A percentile compares a stretch with the other conserved stretches of the same genome.
Conservation (phyloP, 2,888 invertebrate genomes). For the Heliconius hortense region DNA sequence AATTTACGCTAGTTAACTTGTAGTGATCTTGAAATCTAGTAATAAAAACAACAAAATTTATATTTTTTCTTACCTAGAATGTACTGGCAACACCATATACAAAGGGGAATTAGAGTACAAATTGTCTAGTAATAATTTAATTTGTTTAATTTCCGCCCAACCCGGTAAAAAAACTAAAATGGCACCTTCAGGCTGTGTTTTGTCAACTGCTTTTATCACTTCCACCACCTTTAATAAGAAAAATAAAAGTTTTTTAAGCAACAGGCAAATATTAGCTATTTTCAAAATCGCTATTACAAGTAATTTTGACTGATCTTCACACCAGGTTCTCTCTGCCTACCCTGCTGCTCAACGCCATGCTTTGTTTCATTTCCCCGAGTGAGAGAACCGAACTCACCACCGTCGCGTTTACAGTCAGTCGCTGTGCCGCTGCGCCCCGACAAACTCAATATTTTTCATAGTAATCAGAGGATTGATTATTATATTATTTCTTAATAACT, state of each 20-base stretch:
- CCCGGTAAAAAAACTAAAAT: conserved; percentile 89
- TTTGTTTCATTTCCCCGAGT: no score
- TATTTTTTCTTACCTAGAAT: conserved; percentile 72
- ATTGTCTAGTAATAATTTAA: conserved; percentile 73
- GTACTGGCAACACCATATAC: conserved; percentile 77
- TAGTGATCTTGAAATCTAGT: no score
- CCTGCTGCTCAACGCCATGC: no score
- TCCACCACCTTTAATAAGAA: conserved; percentile 62
- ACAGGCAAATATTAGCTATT: no score
- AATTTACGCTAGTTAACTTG: no score
- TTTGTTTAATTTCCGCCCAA: conserved; percentile 85
- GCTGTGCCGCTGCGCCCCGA: no score
- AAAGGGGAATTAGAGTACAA: conserved; percentile 49
- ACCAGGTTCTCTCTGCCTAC: neutral
- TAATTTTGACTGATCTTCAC: neutral
- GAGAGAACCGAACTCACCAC: no score
- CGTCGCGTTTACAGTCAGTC: no score
- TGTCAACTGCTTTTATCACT: conserved; percentile 82
- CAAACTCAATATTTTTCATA: no score
- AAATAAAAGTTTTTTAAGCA: neutral
- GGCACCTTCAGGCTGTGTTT: conserved; percentile 83
- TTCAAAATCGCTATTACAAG: no score
- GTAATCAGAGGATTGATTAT: no score
- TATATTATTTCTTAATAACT: neutral
- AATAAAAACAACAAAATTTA: no score